A percentile compares a stretch with the other conserved stretches of the same genome.
phyloP scores from a whole-genome alignment of 2,888 invertebrate genomes.

The Petrolisthes manimaculis region DNA sequence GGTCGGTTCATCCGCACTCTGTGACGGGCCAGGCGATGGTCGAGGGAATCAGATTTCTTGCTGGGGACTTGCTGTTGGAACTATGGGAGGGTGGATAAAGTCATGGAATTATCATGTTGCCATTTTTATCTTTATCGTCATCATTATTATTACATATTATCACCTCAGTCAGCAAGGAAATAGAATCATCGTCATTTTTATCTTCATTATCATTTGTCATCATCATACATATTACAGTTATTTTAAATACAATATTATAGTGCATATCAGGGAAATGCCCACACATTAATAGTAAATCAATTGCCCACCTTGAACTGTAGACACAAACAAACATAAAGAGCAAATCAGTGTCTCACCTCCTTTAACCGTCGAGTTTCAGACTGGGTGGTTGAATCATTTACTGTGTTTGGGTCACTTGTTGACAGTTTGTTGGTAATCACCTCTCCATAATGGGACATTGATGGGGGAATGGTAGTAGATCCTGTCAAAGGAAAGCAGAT shows the following conservation, averaged over 20 bases:
- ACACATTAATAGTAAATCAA: background rate
- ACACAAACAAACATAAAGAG: background rate
- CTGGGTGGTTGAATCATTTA: conserved; percentile 52
- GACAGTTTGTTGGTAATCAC: conserved; percentile 63
- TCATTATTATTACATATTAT: background rate
- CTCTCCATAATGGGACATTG: conserved; percentile 38
- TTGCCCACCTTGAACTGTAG: background rate
- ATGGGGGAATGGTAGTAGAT: conserved; percentile 41
- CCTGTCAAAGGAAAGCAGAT: conserved; percentile 19
- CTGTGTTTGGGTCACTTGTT: conserved; percentile 57
- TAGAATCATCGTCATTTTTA: background rate
- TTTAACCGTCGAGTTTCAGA: background rate
- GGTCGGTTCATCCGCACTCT: conserved; percentile 29
- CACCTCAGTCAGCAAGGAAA: background rate
- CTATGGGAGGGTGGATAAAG: background rate
- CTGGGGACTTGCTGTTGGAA: conserved; percentile 52
- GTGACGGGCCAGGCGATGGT: conserved; percentile 28
- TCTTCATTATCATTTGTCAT: no score
- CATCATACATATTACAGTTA: background rate
- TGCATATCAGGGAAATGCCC: background rate
- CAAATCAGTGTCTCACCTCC: background rate
- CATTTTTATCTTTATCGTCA: background rate
- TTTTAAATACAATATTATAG: background rate
- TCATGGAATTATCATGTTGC: background rate
- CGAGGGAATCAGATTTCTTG: conserved; percentile 53